phyloP scores from a whole-genome alignment of 2,113 vertebrate species.

The Clarias macrocephalus region DNA sequence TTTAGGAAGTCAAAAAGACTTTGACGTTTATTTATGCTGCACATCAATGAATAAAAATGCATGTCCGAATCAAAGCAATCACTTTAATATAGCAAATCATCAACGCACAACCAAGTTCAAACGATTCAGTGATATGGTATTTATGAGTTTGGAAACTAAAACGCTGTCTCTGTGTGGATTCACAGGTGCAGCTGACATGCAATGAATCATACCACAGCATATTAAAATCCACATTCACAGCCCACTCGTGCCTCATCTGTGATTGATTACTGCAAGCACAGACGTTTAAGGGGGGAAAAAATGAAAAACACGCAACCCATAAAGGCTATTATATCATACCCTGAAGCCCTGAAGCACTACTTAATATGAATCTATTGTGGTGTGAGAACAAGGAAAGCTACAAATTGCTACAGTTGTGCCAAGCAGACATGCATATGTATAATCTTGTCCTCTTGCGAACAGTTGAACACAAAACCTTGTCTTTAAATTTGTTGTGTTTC shows the following conservation, averaged over 20 bases:
- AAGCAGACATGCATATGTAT: conserved; percentile 7
- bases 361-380: conserved; percentile 27
- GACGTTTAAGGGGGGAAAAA: conserved; percentile 28
- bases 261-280: conserved; percentile 40
- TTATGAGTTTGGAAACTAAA: conserved; percentile 25
- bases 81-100: conserved; percentile 29
- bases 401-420: conserved; percentile 20
- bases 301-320: conserved; percentile 29
- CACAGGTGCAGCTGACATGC: conserved; percentile 45
- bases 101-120: conserved; percentile 15
- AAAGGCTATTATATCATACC: conserved; percentile 36
- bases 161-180: conserved; percentile 31
- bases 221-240: conserved; percentile 45
- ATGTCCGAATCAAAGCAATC: conserved; percentile 6
- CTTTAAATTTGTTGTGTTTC: conserved; percentile 5
- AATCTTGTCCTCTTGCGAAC: not conserved
- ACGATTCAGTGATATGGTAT: conserved; percentile 38
- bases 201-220: conserved; percentile 28
- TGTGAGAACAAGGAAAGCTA: conserved; percentile 19
- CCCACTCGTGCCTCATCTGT: conserved; percentile 33
- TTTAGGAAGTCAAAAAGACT: not conserved
- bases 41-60: not conserved
- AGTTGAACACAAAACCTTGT: not conserved
- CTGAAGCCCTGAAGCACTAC: conserved; percentile 29
- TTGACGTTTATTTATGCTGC: not conserved